Evolutionary conservation across 2,797 vertebrate genomes (phyloP).

Genomic region (Aplochiton taeniatus): DNA sequence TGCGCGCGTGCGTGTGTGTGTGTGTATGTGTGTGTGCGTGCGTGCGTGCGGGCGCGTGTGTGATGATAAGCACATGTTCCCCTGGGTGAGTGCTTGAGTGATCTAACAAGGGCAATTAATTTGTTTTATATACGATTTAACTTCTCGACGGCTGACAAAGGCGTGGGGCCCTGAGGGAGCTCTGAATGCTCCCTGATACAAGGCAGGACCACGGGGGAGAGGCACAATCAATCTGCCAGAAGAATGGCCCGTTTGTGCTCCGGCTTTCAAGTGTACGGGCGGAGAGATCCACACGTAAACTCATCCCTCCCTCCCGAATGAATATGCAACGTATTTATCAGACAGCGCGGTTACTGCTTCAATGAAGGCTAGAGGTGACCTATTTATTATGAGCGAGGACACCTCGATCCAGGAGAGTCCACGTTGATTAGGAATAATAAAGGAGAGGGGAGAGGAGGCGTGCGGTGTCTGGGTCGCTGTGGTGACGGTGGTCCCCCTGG

Average conservation of each 20-base stretch:
- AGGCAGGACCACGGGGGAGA: slow-evolving; percentile 67
- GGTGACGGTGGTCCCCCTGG: slow-evolving; percentile 16
- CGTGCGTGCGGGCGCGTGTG: background rate
- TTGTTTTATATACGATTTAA: slow-evolving; percentile 78
- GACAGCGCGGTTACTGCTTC: slow-evolving; percentile 19
- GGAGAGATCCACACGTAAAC: slow-evolving; percentile 52
- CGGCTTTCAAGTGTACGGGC: slow-evolving; percentile 56
- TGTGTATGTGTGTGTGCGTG: slow-evolving; percentile 9
- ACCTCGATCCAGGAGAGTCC: background rate
- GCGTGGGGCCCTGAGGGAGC: slow-evolving; percentile 66
- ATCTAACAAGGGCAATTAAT: slow-evolving; percentile 80
- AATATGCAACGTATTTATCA: slow-evolving; percentile 62
- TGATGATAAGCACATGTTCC: slow-evolving; percentile 74
- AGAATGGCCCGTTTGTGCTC: slow-evolving; percentile 53
- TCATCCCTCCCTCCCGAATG: slow-evolving; percentile 50
- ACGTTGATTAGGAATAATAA: background rate
- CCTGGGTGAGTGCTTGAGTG: slow-evolving; percentile 73
- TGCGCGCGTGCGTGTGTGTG: slow-evolving; percentile 3
- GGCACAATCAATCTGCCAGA: slow-evolving; percentile 49
- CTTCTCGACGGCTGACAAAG: slow-evolving; percentile 68
- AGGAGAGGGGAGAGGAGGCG: background rate
- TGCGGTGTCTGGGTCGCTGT: too few relatives aligned
- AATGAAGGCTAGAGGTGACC: slow-evolving; percentile 71
- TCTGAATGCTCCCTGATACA: slow-evolving; percentile 74
- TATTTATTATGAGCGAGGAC: slow-evolving; percentile 35